A percentile compares a stretch with the other conserved stretches of the same genome.
Evolutionary conservation across 2,113 vertebrate genomes (phyloP).

Genomic region (Microcebus griseorufus): DNA sequence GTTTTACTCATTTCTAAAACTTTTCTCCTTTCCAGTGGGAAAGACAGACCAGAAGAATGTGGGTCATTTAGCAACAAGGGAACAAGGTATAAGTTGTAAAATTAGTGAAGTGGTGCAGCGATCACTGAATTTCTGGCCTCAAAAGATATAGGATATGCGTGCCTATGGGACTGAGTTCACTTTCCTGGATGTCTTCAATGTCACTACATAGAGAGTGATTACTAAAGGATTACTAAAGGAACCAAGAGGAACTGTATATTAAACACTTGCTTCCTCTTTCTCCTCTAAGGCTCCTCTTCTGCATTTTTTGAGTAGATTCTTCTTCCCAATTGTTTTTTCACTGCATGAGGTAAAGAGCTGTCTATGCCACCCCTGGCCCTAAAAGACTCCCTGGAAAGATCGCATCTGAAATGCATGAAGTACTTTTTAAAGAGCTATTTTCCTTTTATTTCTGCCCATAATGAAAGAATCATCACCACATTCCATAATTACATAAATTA

Average conservation of each 20-base stretch:
- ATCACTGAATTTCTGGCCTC: not conserved
- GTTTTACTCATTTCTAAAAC: not conserved
- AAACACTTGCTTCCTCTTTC: not conserved
- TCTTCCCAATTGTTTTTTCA: not conserved
- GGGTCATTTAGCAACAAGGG: not conserved
- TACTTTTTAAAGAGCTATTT: slow-evolving; percentile 41
- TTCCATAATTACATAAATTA: not conserved
- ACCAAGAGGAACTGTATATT: not conserved
- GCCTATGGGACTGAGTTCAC: not conserved
- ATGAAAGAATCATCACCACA: not conserved
- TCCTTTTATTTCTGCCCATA: slow-evolving; percentile 22
- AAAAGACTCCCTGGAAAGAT: not conserved
- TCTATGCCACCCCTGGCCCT: not conserved
- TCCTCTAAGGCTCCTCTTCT: not conserved
- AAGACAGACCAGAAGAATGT: not conserved
- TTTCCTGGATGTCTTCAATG: not conserved
- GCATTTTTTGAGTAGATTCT: not conserved
- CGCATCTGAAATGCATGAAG: slow-evolving; percentile 45
- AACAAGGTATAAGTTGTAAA: not conserved
- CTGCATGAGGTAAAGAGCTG: not conserved
- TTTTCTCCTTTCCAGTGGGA: not conserved
- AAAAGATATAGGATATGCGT: not conserved
- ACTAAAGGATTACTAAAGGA: not conserved
- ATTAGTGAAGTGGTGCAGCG: not conserved
- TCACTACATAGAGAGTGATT: not conserved